Base-by-base conservation (phyloP, 30 jellyfish, hydroid and myxozoan species). In the Turritopsis dohrnii region DNA sequence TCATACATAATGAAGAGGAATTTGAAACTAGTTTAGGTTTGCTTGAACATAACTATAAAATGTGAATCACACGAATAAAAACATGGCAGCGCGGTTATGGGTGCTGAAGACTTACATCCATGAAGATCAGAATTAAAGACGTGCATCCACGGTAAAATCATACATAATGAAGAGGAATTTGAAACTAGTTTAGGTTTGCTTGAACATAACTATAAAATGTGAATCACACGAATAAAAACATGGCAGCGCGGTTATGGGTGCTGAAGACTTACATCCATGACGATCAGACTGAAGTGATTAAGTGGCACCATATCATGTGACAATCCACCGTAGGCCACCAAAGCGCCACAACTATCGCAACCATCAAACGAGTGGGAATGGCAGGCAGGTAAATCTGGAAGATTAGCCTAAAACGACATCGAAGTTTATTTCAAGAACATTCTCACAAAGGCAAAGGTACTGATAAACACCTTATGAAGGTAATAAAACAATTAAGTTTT, bases 321-420 rank as follows among this genome's bases (percentile, higher is more conserved):
- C 8, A 93, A 72, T 41, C 98, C 98, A 16, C 98, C 98, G 72
- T 79, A 79, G 52, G 89, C 29, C 23, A 93, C 71, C 41, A 93
- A 23, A 13, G 69, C 23, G 60, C 60, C n/a, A n/a, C n/a, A n/a
- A n/a, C n/a, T 75, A 22, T 81, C 71, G 95, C 96, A 88, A 19
- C 18, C 71, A 31, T 90, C 81, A 66, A 92, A 84, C 18, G 96
- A 69, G 85, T 88, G 98, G 28, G 98, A 93, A 80, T 88, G 96
- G 18, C 98, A 41, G 71, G 90, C 60, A 5, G 60, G 60, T 13
- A 41, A 41, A 3, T 41, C 60, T 41, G 60, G 13, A 5, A 41
- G 60, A 41, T 41, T 13, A 3, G 9, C 60, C 60, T 41, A 41
- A 5, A 41, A 41, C 13, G n/a, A n/a, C n/a, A n/a, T n/a, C n/a